Percentiles rank a stretch among this genome's conserved stretches.
These are phyloP conservation scores for Papilio protenor DNA, from an alignment of 2,888 invertebrate genomes.

Conservation along the genomic window DNA sequence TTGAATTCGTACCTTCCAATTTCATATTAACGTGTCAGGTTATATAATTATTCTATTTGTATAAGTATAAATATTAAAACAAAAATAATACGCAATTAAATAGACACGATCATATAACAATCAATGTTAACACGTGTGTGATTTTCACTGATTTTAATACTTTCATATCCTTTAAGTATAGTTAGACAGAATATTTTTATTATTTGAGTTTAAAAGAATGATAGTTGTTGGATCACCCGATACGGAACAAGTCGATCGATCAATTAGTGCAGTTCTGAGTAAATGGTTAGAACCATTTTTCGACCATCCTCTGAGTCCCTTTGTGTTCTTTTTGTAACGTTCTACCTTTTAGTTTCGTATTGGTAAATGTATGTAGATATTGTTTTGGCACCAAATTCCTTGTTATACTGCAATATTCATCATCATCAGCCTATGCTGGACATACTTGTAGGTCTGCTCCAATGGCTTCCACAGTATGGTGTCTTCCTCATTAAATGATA, in stretches of 20 bases:
- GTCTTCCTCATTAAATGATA: conserved; percentile 46
- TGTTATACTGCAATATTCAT: no score
- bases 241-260: conserved; percentile 16
- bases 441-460: no score
- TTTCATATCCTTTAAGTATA: not conserved
- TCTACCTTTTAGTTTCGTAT: not conserved
- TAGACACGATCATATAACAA: no score
- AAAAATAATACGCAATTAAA: no score
- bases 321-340: not conserved
- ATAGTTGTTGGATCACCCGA: not conserved
- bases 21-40: not conserved
- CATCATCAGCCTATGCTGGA: no score
- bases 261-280: conserved; percentile 23
- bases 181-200: not conserved
- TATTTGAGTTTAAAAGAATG: conserved; percentile 2
- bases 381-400: not conserved
- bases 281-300: conserved; percentile 23
- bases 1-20: conserved; percentile 9
- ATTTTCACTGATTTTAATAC: not conserved
- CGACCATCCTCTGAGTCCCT: not conserved
- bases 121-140: no score
- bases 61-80: not conserved
- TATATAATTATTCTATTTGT: not conserved
- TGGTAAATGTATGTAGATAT: not conserved
- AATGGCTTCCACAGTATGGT: no score